These are phyloP conservation scores for Drosophila algonquin DNA, from an alignment of 2,888 invertebrate species.

Conservation along the genomic window DNA sequence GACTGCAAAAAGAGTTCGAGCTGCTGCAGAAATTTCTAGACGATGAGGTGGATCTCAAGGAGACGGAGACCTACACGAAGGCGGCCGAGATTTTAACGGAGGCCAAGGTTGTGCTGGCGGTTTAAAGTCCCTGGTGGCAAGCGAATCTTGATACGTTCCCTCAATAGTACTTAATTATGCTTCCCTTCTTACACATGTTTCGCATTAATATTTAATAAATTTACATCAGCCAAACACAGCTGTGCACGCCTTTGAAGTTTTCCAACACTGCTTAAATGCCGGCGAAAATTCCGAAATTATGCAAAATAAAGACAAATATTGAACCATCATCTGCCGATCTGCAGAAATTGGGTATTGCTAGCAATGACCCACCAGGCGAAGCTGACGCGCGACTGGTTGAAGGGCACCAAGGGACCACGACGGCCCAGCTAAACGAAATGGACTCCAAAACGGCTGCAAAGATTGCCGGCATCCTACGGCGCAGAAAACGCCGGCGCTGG, in stretches of 20 bases:
- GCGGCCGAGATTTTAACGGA: constrained; percentile 89
- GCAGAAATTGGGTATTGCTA: constrained; percentile 32
- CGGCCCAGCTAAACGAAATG: constrained; percentile 41
- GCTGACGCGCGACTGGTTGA: constrained; percentile 14
- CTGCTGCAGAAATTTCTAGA: constrained; percentile 90
- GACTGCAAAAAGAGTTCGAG: constrained; percentile 89
- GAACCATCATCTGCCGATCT: constrained; percentile 43
- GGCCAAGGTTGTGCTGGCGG: constrained; percentile 84
- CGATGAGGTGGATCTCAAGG: constrained; percentile 91
- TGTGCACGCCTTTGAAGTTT: constrained; percentile 1
- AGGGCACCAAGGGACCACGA: constrained; percentile 36
- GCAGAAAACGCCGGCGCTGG: constrained; percentile 41
- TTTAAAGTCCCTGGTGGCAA: constrained; percentile 10
- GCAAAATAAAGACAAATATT: constrained; percentile 56
- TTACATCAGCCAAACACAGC: constrained; percentile 11
- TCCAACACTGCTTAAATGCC: constrained; percentile 49
- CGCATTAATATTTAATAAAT: constrained; percentile 12
- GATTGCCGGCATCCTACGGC: constrained; percentile 35
- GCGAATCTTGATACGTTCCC: not conserved
- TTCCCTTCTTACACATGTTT: not conserved
- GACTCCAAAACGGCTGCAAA: constrained; percentile 34
- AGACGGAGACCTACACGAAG: constrained; percentile 88
- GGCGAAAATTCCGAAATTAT: constrained; percentile 37
- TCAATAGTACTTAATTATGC: constrained; percentile 11
- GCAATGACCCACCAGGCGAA: constrained; percentile 9